Evolutionary conservation across 2,113 vertebrate species (phyloP).

Genomic region (Pipa parva): DNA sequence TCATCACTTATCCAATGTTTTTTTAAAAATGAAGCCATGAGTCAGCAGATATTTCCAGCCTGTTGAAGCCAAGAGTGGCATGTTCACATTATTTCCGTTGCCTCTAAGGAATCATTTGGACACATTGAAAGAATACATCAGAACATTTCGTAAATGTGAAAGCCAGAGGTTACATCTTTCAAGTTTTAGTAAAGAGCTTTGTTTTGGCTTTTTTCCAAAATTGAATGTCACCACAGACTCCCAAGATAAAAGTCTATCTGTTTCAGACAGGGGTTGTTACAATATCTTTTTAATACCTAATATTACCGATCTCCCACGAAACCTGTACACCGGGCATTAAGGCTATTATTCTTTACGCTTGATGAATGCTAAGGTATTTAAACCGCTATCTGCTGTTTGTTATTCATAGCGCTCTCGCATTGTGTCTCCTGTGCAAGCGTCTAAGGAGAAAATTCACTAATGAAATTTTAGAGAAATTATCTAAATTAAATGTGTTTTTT

Average conservation of each 20-base stretch:
- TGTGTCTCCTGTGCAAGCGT: background rate
- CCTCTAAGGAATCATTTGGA: background rate
- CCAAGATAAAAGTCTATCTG: background rate
- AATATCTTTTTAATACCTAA: slow-evolving; percentile 1
- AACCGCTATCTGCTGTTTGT: slow-evolving; percentile 11
- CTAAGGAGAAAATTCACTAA: background rate
- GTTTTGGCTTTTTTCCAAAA: background rate
- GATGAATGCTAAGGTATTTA: background rate
- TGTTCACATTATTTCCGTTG: too few relatives aligned
- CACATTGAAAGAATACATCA: background rate
- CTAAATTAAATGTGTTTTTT: slow-evolving; percentile 10
- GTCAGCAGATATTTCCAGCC: too few relatives aligned
- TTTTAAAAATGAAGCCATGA: too few relatives aligned
- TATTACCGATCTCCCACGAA: slow-evolving; percentile 10
- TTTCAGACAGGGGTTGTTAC: background rate
- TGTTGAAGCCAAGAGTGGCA: too few relatives aligned
- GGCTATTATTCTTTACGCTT: slow-evolving; percentile 11
- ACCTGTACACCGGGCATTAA: background rate
- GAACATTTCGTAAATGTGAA: too few relatives aligned
- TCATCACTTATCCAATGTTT: too few relatives aligned
- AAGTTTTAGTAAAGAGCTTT: background rate
- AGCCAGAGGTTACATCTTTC: background rate
- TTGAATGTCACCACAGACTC: background rate
- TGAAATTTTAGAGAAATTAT: slow-evolving; percentile 10
- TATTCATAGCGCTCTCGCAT: background rate